These are phyloP conservation scores for Limnephilus lunatus DNA, from an alignment of 2,888 invertebrate genomes.

Conservation along the genomic window DNA sequence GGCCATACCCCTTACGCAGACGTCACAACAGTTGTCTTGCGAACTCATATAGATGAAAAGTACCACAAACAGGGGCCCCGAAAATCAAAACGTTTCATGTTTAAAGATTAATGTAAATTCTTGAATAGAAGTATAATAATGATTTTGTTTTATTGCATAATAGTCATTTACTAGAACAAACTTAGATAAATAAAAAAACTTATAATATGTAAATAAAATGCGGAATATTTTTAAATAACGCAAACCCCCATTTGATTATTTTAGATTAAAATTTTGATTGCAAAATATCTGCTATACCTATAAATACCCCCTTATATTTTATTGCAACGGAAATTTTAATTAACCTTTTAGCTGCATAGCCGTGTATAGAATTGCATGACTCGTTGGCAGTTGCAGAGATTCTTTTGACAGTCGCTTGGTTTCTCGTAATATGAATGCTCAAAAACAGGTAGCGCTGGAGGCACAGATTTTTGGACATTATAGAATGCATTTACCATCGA, in stretches of 20 bases:
- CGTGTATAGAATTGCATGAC: not conserved
- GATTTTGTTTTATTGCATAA: not conserved
- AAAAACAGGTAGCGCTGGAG: not conserved
- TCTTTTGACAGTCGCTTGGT: not conserved
- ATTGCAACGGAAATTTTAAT: not conserved
- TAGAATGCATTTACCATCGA: not conserved
- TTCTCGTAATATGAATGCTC: not conserved
- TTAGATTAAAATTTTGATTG: not conserved
- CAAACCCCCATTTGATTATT: not conserved
- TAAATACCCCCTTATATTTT: not conserved
- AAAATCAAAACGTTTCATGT: too few species aligned
- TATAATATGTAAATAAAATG: not conserved
- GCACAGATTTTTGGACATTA: not conserved
- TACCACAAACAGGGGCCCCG: too few species aligned
- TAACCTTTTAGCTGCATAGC: not conserved
- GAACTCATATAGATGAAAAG: too few species aligned
- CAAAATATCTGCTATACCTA: not conserved
- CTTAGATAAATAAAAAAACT: not conserved
- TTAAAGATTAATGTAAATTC: not conserved
- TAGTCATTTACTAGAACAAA: not conserved
- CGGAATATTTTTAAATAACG: not conserved
- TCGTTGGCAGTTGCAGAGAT: not conserved
- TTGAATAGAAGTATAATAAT: not conserved
- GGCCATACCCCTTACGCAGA: too few species aligned
- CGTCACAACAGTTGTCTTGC: too few species aligned